Evolutionary conservation across 2,888 invertebrate species (phyloP), one percentile per base, ranked within the genome.

Genomic region (Ferdinandea cuprea): DNA sequence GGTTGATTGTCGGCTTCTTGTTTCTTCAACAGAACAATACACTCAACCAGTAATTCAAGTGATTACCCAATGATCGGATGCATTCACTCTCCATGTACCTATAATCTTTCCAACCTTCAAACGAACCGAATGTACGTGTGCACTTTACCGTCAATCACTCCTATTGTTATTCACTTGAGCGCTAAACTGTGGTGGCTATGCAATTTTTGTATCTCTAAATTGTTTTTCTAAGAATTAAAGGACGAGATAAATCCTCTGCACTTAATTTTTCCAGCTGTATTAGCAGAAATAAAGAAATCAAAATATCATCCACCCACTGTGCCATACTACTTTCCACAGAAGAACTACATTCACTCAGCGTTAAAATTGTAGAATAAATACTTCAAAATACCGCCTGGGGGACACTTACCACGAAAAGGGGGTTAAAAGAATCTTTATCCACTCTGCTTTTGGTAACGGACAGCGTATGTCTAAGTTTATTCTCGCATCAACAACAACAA

Each of bases 221-320:
- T 81, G 65, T 77, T 81, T 77, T 81, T 35, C 30, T 35, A 66
- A 28, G 35, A 61, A 81, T 66, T 21, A 71, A 76, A 77, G 69
- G 48, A 76, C 69, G 40, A 77, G 59, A 71, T 48, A 81, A 61
- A 37, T 81, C 52, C 69, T 65, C 76, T 76, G 59, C 59, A 19
- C 35, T 44, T 25, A 65, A 52, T 42, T 44, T 73, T 83, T 73
- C 68, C 83, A 83, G 83, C 68, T 83, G 83, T 68, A 73, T 83
- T 78, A 78, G 72, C 68, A 56, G 40, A 68, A 78, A 83, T 83
- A 83, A 72, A 83, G 83, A 78, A 59, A 83, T 73, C 68, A 72
- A 83, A 73, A 72, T 48, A 78, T 73, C 58, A 50, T 68, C 66
- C 35, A 40, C 74, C 65, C 35, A 65, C 68, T 42, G 28, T 68